These are phyloP conservation scores for Strix uralensis DNA, from an alignment of 2,113 vertebrate species.

Conservation along the genomic window DNA sequence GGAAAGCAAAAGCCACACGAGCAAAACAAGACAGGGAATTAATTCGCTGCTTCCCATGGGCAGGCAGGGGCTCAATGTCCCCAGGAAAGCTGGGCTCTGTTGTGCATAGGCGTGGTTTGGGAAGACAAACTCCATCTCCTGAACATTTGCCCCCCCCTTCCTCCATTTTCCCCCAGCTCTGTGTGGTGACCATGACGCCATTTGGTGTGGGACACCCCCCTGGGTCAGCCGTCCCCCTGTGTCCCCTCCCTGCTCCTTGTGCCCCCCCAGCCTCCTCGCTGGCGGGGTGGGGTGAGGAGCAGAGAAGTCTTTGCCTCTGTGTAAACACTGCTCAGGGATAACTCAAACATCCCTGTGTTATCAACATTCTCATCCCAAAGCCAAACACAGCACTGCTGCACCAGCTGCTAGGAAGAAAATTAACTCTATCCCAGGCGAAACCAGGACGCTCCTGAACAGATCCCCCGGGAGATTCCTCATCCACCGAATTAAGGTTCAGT, in stretches of 20 bases:
- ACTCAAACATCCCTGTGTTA: neutral
- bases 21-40: too few species aligned
- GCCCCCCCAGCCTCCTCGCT: too few species aligned
- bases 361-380: neutral
- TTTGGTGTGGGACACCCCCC: neutral
- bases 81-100: neutral
- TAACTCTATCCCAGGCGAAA: neutral
- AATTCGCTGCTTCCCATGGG: too few species aligned
- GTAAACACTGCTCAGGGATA: neutral
- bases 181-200: too few species aligned
- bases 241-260: neutral
- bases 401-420: neutral
- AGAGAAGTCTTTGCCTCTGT: neutral
- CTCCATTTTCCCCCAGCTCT: neutral
- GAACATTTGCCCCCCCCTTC: neutral
- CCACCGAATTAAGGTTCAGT: fast-evolving
- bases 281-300: neutral
- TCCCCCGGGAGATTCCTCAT: neutral
- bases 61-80: neutral
- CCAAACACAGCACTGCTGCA: neutral
- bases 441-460: too few species aligned
- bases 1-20: neutral
- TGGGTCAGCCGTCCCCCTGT: neutral
- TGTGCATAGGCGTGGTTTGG: too few species aligned
- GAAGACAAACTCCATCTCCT: too few species aligned